phyloP scores from a whole-genome alignment of 2,113 vertebrate genomes.

The Cephalopholis sonnerati region DNA sequence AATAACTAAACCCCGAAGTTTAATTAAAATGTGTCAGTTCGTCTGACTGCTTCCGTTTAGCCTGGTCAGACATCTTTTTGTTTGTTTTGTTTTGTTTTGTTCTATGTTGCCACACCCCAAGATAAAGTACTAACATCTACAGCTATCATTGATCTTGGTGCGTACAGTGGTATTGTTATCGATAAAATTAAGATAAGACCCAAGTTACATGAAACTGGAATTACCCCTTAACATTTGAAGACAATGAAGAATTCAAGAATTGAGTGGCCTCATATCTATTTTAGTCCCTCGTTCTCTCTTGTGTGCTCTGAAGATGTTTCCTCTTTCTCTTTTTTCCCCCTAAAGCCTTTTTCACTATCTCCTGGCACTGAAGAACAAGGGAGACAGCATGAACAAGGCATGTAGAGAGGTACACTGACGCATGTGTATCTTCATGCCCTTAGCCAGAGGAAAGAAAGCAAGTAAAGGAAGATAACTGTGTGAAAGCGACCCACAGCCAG shows the following conservation, averaged over 20 bases:
- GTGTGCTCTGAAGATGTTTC: background rate
- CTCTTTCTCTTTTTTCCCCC: background rate
- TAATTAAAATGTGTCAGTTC: background rate
- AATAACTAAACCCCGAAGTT: background rate
- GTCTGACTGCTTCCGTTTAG: too few species aligned
- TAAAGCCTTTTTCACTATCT: background rate
- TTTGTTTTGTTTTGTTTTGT: too few species aligned
- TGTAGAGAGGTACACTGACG: background rate
- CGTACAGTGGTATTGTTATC: background rate
- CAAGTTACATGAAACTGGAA: background rate
- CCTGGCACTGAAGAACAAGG: background rate
- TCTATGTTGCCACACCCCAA: too few species aligned
- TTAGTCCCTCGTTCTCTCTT: background rate
- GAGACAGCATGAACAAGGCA: background rate
- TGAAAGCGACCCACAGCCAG: constrained; percentile 1
- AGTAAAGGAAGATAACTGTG: background rate
- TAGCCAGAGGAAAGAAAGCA: background rate
- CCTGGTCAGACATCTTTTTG: too few species aligned
- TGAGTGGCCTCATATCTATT: background rate
- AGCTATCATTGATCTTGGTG: background rate
- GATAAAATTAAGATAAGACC: background rate
- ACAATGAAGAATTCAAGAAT: background rate
- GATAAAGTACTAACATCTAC: background rate
- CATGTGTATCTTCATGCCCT: background rate
- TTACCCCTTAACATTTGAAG: background rate